Percentiles rank a stretch among this genome's conserved stretches.
Evolutionary conservation across 2,797 vertebrate species (phyloP).

Genomic region (Ceyx erithaca): DNA sequence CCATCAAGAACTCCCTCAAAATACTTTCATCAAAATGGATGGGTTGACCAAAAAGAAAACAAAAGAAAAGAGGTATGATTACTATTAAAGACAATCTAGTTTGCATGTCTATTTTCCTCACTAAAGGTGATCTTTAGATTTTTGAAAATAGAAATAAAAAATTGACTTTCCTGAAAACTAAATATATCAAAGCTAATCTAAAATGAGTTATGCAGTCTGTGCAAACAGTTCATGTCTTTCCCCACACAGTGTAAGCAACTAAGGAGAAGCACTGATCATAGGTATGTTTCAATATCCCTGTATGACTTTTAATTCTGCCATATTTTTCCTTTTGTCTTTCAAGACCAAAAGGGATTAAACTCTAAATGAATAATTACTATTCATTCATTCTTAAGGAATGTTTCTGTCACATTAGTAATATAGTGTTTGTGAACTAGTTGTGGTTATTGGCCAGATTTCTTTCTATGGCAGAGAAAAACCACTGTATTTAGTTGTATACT

Average conservation of each 20-base stretch:
- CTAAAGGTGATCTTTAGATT: constrained; percentile 62
- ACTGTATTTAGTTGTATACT: neutral
- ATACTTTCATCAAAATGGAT: constrained; percentile 80
- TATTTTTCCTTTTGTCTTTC: neutral
- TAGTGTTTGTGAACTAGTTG: neutral
- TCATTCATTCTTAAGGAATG: neutral
- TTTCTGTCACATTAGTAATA: neutral
- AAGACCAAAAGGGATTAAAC: neutral
- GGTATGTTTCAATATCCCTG: neutral
- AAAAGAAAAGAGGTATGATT: constrained; percentile 63
- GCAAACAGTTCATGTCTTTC: neutral
- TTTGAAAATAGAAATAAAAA: constrained; percentile 47
- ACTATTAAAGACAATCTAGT: constrained; percentile 43
- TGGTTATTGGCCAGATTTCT: neutral
- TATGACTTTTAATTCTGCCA: neutral
- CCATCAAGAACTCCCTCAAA: constrained; percentile 80
- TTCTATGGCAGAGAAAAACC: neutral
- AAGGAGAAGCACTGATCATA: neutral
- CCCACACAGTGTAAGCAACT: neutral
- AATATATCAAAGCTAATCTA: neutral
- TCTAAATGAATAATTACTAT: neutral
- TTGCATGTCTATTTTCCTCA: constrained; percentile 41
- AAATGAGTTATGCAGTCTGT: neutral
- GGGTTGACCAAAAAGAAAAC: constrained; percentile 69
- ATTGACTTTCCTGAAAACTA: neutral